Conservation (phyloP, 2,113 vertebrate genomes). For the Petroica traversi region DNA sequence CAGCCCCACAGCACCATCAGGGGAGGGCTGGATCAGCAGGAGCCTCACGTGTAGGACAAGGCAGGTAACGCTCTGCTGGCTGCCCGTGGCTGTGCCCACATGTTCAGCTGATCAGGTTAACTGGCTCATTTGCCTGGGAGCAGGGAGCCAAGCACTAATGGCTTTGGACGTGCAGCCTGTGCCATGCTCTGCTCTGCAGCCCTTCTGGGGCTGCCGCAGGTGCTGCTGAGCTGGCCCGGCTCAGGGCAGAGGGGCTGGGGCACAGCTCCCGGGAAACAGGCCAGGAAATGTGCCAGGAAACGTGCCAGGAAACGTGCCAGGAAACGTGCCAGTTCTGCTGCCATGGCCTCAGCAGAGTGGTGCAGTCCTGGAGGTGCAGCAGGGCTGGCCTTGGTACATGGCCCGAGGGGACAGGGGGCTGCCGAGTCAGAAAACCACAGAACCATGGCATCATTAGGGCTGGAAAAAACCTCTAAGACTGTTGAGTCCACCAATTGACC, state of each 20-base stretch:
- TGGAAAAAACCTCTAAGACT: neutral
- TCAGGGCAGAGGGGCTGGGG: neutral
- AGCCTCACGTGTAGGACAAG: neutral
- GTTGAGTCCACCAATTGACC: neutral
- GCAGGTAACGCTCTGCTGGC: neutral
- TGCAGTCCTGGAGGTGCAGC: neutral
- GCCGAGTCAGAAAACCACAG: neutral
- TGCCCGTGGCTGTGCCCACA: neutral
- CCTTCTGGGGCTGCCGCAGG: neutral
- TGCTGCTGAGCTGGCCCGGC: neutral
- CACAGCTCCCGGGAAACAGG: neutral
- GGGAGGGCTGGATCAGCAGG: neutral
- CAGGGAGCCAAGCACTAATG: slow-evolving; percentile 15
- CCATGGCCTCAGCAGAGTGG: rapidly evolving
- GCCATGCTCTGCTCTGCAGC: neutral
- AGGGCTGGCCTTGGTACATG: neutral
- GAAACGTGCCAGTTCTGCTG: neutral
- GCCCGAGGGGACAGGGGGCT: neutral
- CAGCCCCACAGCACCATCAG: neutral
- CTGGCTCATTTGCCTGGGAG: slow-evolving; percentile 23
- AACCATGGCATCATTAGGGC: rapidly evolving
- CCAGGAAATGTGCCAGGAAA: neutral
- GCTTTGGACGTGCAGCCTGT: slow-evolving; percentile 7
- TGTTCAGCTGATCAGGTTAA: neutral
- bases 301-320: rapidly evolving